A percentile compares a stretch with the other conserved stretches of the same genome.
Evolutionary conservation across 2,113 vertebrate species (phyloP).

Genomic region (Odontophorus gujanensis): DNA sequence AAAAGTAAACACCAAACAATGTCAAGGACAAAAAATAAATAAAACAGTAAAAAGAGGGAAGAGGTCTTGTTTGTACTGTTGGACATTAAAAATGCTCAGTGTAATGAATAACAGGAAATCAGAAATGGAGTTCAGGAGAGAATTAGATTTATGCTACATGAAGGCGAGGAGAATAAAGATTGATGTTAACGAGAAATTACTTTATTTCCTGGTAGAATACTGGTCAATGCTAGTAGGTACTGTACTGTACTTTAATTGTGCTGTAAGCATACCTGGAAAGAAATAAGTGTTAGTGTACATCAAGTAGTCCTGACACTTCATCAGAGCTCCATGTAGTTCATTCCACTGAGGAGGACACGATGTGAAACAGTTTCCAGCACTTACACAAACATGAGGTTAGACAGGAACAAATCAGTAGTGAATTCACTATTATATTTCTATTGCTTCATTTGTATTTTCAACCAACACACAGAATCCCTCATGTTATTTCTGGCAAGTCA

Average conservation of each 20-base stretch:
- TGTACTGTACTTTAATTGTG: neutral
- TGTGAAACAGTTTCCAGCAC: neutral
- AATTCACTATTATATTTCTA: neutral
- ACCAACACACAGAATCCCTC: neutral
- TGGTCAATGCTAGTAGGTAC: neutral
- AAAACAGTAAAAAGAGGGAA: too few species aligned
- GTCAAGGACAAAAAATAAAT: neutral
- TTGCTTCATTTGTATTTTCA: neutral
- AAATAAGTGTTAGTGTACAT: neutral
- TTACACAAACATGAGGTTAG: neutral
- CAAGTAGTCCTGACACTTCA: neutral
- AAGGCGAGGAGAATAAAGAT: neutral
- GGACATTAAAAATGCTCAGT: neutral
- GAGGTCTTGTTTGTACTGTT: neutral
- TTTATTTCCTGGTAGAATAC: neutral
- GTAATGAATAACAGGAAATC: neutral
- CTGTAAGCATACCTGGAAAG: neutral
- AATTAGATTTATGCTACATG: neutral
- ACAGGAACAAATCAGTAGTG: slow-evolving; percentile 2
- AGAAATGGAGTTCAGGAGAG: neutral
- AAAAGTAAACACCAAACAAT: neutral
- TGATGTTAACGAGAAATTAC: neutral
- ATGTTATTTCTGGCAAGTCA: neutral
- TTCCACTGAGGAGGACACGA: neutral
- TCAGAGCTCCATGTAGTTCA: neutral